Conservation (phyloP, 1,140 invertebrate genomes). For the Sitobion miscanthi region DNA sequence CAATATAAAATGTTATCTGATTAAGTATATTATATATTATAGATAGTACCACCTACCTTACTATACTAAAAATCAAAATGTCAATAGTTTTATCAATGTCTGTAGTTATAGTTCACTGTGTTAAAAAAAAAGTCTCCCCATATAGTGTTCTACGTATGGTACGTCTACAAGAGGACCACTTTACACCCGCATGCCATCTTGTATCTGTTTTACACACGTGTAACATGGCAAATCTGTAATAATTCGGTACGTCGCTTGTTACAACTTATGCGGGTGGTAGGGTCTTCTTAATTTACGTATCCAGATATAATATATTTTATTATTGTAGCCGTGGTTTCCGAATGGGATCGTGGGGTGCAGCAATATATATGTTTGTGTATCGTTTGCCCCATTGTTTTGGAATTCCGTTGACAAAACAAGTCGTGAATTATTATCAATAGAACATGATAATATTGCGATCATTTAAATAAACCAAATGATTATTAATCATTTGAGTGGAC, state of each 20-base stretch:
- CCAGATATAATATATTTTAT: not conserved
- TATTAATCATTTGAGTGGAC: not conserved
- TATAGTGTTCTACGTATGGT: too few relatives aligned
- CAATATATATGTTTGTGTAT: not conserved
- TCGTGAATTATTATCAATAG: not conserved
- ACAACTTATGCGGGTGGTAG: not conserved
- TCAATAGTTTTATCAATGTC: not conserved
- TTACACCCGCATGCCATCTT: too few relatives aligned
- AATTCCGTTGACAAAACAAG: not conserved
- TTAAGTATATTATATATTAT: not conserved
- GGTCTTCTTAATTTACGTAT: not conserved
- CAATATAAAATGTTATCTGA: not conserved
- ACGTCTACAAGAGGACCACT: not conserved
- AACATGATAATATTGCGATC: not conserved
- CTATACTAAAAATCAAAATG: not conserved
- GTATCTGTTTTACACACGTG: not conserved
- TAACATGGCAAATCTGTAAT: too few relatives aligned
- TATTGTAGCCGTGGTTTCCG: not conserved
- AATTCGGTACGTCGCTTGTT: not conserved
- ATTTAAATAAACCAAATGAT: not conserved
- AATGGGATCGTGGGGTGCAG: not conserved
- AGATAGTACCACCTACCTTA: not conserved
- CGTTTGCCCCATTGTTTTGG: not conserved
- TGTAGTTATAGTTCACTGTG: too few relatives aligned
- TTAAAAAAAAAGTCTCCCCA: too few relatives aligned